Percentiles rank a stretch among this genome's conserved stretches.
Evolutionary conservation across 2,888 invertebrate species (phyloP).

Genomic region (Chymomyza amoena): DNA sequence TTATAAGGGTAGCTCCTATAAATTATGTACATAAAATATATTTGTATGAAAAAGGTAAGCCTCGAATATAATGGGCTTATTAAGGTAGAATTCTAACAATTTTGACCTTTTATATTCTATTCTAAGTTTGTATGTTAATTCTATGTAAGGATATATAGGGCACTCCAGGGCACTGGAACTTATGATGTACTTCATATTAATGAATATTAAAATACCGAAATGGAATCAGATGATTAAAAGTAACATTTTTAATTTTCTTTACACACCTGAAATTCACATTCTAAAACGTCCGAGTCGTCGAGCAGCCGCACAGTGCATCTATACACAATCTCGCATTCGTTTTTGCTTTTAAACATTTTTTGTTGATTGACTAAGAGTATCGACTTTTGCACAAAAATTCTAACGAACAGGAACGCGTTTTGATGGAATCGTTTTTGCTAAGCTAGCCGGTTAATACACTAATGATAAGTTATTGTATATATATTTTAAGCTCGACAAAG

Average conservation of each 20-base stretch:
- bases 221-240: not conserved
- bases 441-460: not conserved
- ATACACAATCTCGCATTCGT: slow-evolving; percentile 87
- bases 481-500: slow-evolving; percentile 1
- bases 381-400: slow-evolving; percentile 40
- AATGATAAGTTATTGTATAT: not conserved
- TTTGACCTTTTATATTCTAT: not conserved
- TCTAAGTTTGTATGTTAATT: not conserved
- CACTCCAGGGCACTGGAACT: not conserved
- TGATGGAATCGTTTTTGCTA: not conserved
- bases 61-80: not conserved
- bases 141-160: not conserved
- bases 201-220: no score
- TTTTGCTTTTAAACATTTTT: slow-evolving; percentile 80
- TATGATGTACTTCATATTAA: no score
- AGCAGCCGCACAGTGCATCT: slow-evolving; percentile 93
- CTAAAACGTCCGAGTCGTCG: slow-evolving; percentile 93
- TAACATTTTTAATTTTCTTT: not conserved
- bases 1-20: not conserved
- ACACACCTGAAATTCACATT: slow-evolving; percentile 93
- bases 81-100: not conserved
- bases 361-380: slow-evolving; percentile 25
- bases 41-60: slow-evolving; percentile 5
- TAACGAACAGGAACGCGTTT: not conserved
- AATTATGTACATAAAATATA: not conserved